phyloP scores from a whole-genome alignment of 2,888 invertebrate species.

The Bombyx huttoni region DNA sequence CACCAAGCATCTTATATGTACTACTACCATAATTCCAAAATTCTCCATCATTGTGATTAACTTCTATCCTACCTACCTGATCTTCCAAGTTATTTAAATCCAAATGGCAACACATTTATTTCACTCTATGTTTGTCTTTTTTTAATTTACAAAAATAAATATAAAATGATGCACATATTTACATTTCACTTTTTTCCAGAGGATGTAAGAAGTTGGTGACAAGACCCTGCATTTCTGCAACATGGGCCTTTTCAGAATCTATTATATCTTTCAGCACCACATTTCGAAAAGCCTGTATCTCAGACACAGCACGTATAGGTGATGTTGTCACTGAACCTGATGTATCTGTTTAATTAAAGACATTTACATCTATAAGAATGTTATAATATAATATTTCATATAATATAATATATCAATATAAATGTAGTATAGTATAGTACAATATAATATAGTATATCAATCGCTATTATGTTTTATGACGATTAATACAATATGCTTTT shows the following conservation, averaged over 20 bases:
- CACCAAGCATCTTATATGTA: no score
- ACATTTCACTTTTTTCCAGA: conserved; percentile 90
- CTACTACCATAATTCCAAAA: no score
- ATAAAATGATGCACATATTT: conserved; percentile 24
- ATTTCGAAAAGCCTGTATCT: conserved; percentile 84
- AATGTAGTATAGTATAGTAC: no score
- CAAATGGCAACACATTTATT: no score
- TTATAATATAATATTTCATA: no score
- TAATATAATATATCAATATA: no score
- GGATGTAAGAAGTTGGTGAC: conserved; percentile 89
- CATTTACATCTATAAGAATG: neutral
- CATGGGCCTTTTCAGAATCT: conserved; percentile 93
- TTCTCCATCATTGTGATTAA: no score
- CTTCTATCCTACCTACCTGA: no score
- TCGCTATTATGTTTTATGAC: no score
- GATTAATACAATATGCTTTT: no score
- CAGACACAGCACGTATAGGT: conserved; percentile 76
- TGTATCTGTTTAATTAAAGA: conserved; percentile 41
- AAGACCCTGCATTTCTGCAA: conserved; percentile 89
- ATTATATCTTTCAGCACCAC: conserved; percentile 91
- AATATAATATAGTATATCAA: no score
- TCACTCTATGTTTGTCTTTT: neutral
- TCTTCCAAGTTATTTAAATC: no score
- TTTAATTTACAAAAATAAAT: conserved; percentile 1
- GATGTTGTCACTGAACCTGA: conserved; percentile 74